Base-by-base conservation (phyloP, 2,888 invertebrate species). In the Steinernema hermaphroditum region DNA sequence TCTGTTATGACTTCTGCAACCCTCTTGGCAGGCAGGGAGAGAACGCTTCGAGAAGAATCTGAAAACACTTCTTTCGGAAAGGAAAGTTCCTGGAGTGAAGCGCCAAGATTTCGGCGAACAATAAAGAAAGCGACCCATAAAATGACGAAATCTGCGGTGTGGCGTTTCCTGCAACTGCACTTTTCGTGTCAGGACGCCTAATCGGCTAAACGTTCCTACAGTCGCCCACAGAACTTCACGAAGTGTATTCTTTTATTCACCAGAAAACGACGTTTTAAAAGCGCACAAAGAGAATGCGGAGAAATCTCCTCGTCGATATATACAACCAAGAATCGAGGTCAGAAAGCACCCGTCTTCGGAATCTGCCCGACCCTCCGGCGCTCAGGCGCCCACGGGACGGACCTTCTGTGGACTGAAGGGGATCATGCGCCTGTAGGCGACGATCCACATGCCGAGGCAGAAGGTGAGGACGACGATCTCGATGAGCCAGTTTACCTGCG, bases 401-500 rank as follows among this genome's bases (percentile, higher is more conserved):
- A 62, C 62, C 32, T 62, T 62, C 29, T 16, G 6, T 1, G 34
- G 62, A 34, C 32, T 62, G 32, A 29, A 62, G 14, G 62, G 62
- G 16, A 62, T 27, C 69, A 69, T 69, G 12, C 49, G 44, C 12
- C 68, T 27, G 68, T 76, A 75, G 22, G 72, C 46, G 68, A 76
- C 69, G 1, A 74, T 70, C 80, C 80, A 80, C 24, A 77, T 71
- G n/a, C 49, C 49, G 1, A 80, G 57, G 19, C 72, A 76, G 14
- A 80, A 19, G 2, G 70, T 19, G 2, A 80, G 69, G 8, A 77
- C 73, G 34, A 41, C 74, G 69, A 80, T 80, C 57, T 77, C 78
- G 41, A 80, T 71, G 24, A 68, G 49, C 80, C 80, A 80, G 22
- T 75, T 80, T 29, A 74, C 78, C 29, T 72, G 74, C n/a, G 80